These are phyloP conservation scores for Spinibarbus caldwelli DNA, from an alignment of 2,797 vertebrate species.

Conservation along the genomic window DNA sequence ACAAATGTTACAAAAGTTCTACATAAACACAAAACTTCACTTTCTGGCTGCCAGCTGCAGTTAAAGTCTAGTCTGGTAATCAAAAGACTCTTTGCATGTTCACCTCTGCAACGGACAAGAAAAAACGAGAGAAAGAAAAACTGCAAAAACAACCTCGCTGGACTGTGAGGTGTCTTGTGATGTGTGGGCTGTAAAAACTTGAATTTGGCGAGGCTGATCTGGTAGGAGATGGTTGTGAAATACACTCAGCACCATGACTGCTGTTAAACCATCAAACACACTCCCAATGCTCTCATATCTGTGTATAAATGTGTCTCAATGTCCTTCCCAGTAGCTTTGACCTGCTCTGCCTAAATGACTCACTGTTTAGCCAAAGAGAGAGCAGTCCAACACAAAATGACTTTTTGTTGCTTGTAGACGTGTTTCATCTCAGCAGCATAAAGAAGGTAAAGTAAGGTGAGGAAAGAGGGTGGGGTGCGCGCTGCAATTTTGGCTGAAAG, in stretches of 20 bases:
- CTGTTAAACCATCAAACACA: background rate
- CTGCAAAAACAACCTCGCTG: background rate
- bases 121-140: background rate
- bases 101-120: background rate
- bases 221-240: constrained; percentile 20
- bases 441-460: constrained; percentile 7
- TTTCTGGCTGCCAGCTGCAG: background rate
- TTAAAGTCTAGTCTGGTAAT: background rate
- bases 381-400: background rate
- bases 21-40: too few relatives aligned
- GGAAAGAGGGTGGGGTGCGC: background rate
- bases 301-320: constrained; percentile 16
- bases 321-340: constrained; percentile 43
- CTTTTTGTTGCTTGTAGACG: constrained; percentile 4
- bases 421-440: background rate
- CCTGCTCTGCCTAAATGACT: constrained; percentile 34
- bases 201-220: background rate
- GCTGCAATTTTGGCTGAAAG: background rate
- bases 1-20: background rate
- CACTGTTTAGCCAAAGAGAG: constrained; percentile 19
- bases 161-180: background rate
- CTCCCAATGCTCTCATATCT: constrained; percentile 12
- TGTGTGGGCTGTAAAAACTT: constrained; percentile 22
- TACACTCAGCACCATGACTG: constrained; percentile 15
- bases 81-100: background rate